Base-by-base conservation (phyloP, 2,888 invertebrate genomes). In the Drosophila vallismaia region DNA sequence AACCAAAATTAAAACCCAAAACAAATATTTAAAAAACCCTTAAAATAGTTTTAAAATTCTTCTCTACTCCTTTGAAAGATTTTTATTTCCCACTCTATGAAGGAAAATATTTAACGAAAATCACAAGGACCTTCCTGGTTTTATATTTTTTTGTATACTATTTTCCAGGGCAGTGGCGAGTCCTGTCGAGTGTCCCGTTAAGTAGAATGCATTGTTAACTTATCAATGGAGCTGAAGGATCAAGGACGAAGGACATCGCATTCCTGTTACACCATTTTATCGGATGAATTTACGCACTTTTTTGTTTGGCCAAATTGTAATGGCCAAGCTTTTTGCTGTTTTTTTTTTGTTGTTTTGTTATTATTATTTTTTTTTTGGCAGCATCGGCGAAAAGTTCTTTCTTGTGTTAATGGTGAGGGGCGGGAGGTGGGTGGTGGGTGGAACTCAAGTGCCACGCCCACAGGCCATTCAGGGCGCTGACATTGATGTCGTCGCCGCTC, bases 381-480 rank as follows among this genome's bases (percentile, higher is more conserved):
- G 19, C 19, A 19, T 60, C 26, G 73, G 50, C 63, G 42, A 70
- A 70, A 69, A 70, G 64, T 66, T 66, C 33, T 40, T 45, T 42
- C 31, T 53, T 28, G 46, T 45, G 52, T 50, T 19, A 24, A 33
- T 12, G 28, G 6, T 9, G 24, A 38, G n/a, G 33, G 33, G 19
- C n/a, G n/a, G 19, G 1, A 1, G 9, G 12, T 44, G 45, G 38
- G 46, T n/a, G 44, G 26, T 26, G 55, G 58, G 14, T 7, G 24
- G 33, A 24, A n/a, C 33, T 48, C 45, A 33, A 33, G 33, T 19
- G 52, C 53, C 44, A 45, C 59, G 68, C 70, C 71, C 63, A 46
- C 55, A 67, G 86, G 85, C 64, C 63, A 45, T 67, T 68, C 40
- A 60, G 73, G 75, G 68, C 85, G 68, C 73, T 84, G 87, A 74